Base-by-base conservation (phyloP, 2,888 invertebrate genomes). In the Cantharis flavilabris region DNA sequence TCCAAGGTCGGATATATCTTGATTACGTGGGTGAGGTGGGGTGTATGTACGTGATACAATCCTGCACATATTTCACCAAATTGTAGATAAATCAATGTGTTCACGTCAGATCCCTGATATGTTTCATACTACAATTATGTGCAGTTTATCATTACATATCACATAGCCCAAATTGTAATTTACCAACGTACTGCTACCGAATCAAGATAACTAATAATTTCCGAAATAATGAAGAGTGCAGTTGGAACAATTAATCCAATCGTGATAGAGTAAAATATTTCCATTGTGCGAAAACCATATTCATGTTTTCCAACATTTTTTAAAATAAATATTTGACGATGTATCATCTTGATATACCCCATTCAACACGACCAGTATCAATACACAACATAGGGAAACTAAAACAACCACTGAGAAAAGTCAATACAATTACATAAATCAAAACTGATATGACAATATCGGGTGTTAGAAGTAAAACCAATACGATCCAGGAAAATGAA, bases 351-450 rank as follows among this genome's bases (percentile, higher is more conserved):
- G 49, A 72, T 70, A 71, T 72, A 77, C 77, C 75, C 75, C 72
- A 79, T 77, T 49, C 49, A 49, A 49, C 76, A 75, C 65, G 20
- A 69, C 73, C 49, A 72, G 72, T 70, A 75, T 33, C 73, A 73
- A 73, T 72, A 69, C 69, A 62, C 67, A 72, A 70, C 72, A 71
- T 71, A 78, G 76, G 80, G 82, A 81, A 82, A 79, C 82, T 83
- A 82, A 83, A 83, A 82, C 80, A 80, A 80, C 81, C 82, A 84
- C 74, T 71, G 79, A 83, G 83, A 85, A 85, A 85, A 87, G 86
- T 86, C 86, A 85, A 87, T 87, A 86, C 86, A 87, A 87, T 87
- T 87, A 87, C 87, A 87, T 87, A 87, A 87, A 87, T 87, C 87
- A 86, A 84, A 80, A 83, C 84, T 85, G 86, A 86, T 86, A 85